These are phyloP conservation scores for Augiades crinisus DNA, from an alignment of 2,888 invertebrate species.

Conservation along the genomic window DNA sequence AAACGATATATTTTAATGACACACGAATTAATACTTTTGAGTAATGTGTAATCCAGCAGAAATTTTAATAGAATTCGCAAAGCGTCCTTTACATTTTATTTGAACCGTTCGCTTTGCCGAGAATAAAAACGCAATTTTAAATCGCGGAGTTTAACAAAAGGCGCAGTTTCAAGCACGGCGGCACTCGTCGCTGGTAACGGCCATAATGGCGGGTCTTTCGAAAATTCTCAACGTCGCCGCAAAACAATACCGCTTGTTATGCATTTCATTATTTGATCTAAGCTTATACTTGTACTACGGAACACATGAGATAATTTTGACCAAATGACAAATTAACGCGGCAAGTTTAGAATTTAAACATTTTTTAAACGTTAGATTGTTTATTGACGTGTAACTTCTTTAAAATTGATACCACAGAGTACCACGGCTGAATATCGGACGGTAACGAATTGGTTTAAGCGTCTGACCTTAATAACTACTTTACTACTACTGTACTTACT, in stretches of 20 bases:
- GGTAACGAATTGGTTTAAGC: no score
- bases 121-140: constrained; percentile 32
- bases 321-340: no score
- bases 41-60: constrained; percentile 2
- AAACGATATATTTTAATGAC: no score
- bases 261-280: constrained; percentile 18
- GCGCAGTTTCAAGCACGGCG: constrained; percentile 33
- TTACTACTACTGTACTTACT: no score
- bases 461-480: no score
- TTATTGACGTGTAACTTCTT: no score
- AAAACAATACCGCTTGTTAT: constrained; percentile 21
- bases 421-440: no score
- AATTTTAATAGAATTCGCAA: constrained; percentile 17
- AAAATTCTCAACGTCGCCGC: constrained; percentile 6
- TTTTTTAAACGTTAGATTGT: no score
- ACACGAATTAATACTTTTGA: no score
- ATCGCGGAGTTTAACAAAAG: constrained; percentile 34
- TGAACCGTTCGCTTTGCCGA: constrained; percentile 24
- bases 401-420: no score
- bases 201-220: constrained; percentile 30
- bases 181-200: constrained; percentile 32
- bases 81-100: constrained; percentile 18
- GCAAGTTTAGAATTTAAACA: no score
- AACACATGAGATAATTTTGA: no score
- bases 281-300: constrained; percentile 10